Conservation (phyloP, 2,888 invertebrate species). For the Tachina grossa region DNA sequence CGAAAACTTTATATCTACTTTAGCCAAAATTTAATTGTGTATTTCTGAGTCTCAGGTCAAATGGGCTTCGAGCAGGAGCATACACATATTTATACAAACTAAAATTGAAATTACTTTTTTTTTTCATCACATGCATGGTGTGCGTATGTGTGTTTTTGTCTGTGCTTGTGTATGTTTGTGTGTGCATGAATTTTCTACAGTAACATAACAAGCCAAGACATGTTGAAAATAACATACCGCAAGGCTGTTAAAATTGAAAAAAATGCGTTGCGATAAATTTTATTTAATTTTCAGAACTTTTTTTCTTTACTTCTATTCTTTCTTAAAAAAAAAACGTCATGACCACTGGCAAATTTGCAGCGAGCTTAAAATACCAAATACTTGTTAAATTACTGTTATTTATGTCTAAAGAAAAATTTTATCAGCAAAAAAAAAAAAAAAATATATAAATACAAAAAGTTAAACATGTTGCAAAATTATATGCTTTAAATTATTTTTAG, state of each 20-base stretch:
- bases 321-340: constrained; percentile 10
- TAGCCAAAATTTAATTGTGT: too few relatives aligned
- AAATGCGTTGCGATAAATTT: constrained; percentile 68
- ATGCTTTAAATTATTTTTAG: not conserved
- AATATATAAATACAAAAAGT: not conserved
- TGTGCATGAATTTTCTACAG: constrained; percentile 39
- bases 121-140: not conserved
- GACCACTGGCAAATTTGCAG: constrained; percentile 44
- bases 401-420: constrained; percentile 39
- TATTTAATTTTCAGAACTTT: constrained; percentile 26
- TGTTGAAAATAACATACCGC: constrained; percentile 65
- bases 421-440: not conserved
- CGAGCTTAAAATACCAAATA: constrained; percentile 41
- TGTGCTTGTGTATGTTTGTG: not conserved
- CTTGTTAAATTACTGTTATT: constrained; percentile 64
- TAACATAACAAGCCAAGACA: constrained; percentile 52
- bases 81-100: too few relatives aligned
- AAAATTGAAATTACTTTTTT: not conserved
- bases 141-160: not conserved
- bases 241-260: constrained; percentile 67
- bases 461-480: constrained; percentile 15
- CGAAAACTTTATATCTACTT: too few relatives aligned
- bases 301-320: constrained; percentile 10
- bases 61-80: too few relatives aligned
- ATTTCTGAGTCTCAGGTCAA: too few relatives aligned